Evolutionary conservation across 2,113 vertebrate species (phyloP).

Genomic region (Leptocoma aspasia): DNA sequence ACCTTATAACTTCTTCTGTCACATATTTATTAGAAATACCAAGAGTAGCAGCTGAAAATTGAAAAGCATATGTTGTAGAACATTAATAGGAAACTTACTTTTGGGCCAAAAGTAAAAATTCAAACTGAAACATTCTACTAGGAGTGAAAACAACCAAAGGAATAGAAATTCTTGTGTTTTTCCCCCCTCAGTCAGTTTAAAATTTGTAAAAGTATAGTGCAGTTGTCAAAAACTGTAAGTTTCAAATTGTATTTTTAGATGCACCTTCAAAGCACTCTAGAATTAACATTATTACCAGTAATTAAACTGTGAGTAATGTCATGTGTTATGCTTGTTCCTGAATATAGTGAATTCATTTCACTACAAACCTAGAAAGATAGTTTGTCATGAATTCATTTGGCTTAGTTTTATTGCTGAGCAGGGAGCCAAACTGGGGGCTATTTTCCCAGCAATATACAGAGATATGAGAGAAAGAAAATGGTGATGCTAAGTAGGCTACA

Average conservation of each 20-base stretch:
- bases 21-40: background rate
- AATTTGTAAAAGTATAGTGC: background rate
- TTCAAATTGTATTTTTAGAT: background rate
- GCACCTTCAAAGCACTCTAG: background rate
- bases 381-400: background rate
- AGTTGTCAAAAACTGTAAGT: background rate
- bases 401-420: background rate
- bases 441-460: background rate
- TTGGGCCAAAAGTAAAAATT: background rate
- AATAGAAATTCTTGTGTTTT: background rate
- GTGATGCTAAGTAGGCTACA: background rate
- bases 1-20: background rate
- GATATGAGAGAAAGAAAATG: background rate
- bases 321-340: background rate
- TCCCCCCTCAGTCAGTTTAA: background rate
- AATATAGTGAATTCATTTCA: background rate
- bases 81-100: background rate
- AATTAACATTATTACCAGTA: background rate
- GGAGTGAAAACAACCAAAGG: background rate
- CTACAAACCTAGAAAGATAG: background rate
- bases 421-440: background rate
- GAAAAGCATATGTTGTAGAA: background rate
- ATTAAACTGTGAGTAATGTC: background rate
- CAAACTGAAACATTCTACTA: background rate
- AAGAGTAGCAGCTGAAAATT: background rate